Conservation (phyloP, 2,888 invertebrate species). For the Drosophila ezoana region DNA sequence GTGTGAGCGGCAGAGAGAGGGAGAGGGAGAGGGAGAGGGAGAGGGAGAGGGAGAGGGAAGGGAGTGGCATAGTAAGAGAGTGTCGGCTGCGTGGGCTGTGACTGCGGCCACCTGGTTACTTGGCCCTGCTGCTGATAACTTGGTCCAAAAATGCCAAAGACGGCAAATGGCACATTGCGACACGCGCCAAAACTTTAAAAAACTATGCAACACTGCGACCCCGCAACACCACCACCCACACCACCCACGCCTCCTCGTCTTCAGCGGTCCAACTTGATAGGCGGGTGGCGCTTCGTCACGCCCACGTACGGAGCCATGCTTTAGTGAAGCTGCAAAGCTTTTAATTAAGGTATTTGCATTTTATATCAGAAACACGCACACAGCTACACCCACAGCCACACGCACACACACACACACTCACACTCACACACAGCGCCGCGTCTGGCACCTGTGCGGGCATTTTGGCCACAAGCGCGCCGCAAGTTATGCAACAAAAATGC, state of each 20-base stretch:
- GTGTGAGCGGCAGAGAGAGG: neutral
- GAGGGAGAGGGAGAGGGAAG: neutral
- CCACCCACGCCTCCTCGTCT: neutral
- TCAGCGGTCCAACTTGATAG: too few relatives aligned
- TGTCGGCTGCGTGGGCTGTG: too few relatives aligned
- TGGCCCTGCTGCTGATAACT: neutral
- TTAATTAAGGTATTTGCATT: constrained; percentile 81
- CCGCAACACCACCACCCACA: neutral
- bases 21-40: neutral
- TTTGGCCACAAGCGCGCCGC: constrained; percentile 70
- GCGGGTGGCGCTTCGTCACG: constrained; percentile 18
- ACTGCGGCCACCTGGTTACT: constrained; percentile 23
- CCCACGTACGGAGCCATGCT: constrained; percentile 51
- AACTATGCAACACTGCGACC: constrained; percentile 54
- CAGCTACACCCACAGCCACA: constrained; percentile 1
- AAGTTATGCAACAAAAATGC: constrained; percentile 76
- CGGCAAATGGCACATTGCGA: constrained; percentile 26
- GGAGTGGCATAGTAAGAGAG: too few relatives aligned
- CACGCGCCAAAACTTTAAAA: constrained; percentile 54
- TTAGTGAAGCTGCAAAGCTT: constrained; percentile 76
- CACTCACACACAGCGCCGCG: neutral
- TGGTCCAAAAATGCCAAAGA: constrained; percentile 4
- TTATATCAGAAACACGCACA: constrained; percentile 60
- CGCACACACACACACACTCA: constrained; percentile 11
- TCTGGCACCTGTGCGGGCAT: constrained; percentile 56